Conservation (phyloP, 2,797 vertebrate species). For the Semotilus atromaculatus region DNA sequence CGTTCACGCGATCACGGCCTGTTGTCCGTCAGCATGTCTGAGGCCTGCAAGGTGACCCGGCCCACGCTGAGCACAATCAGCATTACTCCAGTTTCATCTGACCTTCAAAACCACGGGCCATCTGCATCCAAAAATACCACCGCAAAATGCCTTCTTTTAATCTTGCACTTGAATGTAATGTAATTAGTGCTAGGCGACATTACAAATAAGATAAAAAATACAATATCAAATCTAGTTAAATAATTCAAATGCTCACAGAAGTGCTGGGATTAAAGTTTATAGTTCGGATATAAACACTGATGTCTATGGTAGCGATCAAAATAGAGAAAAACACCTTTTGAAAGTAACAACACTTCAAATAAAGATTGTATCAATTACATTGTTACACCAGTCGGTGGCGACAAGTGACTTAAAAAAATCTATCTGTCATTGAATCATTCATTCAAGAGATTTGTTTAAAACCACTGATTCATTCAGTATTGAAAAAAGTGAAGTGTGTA, state of each 20-base stretch:
- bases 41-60: constrained; percentile 49
- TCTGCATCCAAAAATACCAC: constrained; percentile 32
- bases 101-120: constrained; percentile 48
- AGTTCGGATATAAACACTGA: too few relatives aligned
- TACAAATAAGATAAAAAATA: background rate
- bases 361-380: background rate
- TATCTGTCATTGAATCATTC: background rate
- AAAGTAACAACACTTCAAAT: too few relatives aligned
- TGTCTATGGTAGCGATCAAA: too few relatives aligned
- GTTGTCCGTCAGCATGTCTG: constrained; percentile 51
- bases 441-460: background rate
- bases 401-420: background rate
- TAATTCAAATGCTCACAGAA: background rate
- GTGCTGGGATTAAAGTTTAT: too few relatives aligned
- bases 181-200: background rate
- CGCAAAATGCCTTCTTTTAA: constrained; percentile 20
- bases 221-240: background rate
- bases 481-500: background rate
- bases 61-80: constrained; percentile 51
- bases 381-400: background rate
- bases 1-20: constrained; percentile 5
- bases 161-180: background rate
- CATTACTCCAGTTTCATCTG: constrained; percentile 46
- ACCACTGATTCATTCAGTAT: background rate
- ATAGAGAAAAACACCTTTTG: too few relatives aligned